Base-by-base conservation (phyloP, 1,140 invertebrate species). In the Drosophila sproati region DNA sequence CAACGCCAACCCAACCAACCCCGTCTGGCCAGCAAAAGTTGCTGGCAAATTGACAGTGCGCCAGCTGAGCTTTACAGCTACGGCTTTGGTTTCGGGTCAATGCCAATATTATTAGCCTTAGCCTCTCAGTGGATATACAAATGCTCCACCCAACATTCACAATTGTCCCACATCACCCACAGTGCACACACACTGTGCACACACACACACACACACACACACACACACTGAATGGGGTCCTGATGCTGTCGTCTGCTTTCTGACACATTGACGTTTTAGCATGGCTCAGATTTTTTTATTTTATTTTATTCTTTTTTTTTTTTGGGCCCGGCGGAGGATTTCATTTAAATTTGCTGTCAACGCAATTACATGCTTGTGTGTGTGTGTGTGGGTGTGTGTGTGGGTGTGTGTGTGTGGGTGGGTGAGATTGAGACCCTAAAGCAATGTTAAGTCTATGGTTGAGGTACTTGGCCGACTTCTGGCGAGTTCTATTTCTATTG, bases 321-420 rank as follows among this genome's bases (percentile, higher is more conserved):
- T 20, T 12, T 29, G 32, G 52, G 34, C 51, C 28, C 45, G 51
- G 5, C 41, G 55, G 73, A 72, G 82, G 75, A 89, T 89, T 89
- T 89, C 80, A 85, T 89, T 89, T 89, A 89, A 89, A 89, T 89
- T 89, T 89, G 86, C 85, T 89, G 85, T 89, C 85, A 89, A 89
- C 80, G 85, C 85, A 89, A 89, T 89, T 89, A 89, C 85, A 80
- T 88, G 80, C 74, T 80, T 78, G 55, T 29, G 54, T 50, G 34
- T 55, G 32, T 34, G 12, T 34, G 6, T 56, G 31, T 37, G 28
- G 51, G 45, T 54, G 34, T 35, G 54, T 28, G 47, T 10, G 34
- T 28, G 56, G 43, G 28, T 20, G 32, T 50, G 35, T 66, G 20
- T 60, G 52, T 64, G 29, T 34, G 28, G 51, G 35, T 56, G 55